These are phyloP conservation scores for Otocyon megalotis DNA, from an alignment of 2,113 vertebrate genomes.

Conservation along the genomic window DNA sequence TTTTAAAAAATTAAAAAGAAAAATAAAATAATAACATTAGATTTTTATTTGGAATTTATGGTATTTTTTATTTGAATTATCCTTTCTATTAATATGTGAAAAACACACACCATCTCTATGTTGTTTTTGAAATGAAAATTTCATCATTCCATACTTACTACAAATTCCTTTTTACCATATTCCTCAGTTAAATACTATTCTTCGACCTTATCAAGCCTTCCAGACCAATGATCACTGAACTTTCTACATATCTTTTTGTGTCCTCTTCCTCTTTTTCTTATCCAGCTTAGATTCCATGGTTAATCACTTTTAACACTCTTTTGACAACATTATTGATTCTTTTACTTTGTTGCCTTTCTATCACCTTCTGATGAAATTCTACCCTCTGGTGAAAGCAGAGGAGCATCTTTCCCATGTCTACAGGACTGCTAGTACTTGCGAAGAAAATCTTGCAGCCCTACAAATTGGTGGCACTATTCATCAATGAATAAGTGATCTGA, in stretches of 20 bases:
- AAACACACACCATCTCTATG: background rate
- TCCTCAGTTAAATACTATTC: background rate
- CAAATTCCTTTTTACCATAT: background rate
- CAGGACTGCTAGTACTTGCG: background rate
- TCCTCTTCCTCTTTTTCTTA: background rate
- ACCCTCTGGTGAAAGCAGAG: background rate
- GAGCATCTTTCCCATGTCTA: background rate
- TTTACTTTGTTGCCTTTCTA: background rate
- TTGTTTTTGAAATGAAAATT: constrained; percentile 21
- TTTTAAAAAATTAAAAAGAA: background rate
- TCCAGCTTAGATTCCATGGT: background rate
- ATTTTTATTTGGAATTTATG: constrained; percentile 45
- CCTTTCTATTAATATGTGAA: background rate
- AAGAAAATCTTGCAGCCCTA: background rate
- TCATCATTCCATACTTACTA: background rate
- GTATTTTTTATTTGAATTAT: background rate
- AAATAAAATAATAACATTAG: background rate
- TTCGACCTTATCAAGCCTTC: background rate
- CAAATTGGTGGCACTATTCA: background rate
- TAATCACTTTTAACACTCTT: background rate
- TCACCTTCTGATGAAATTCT: background rate
- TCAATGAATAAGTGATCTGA: background rate
- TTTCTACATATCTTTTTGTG: background rate
- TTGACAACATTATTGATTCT: background rate
- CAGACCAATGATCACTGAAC: background rate